Percentiles rank a stretch among this genome's conserved stretches.
These are phyloP conservation scores for Diarsia rubi DNA, from an alignment of 2,888 invertebrate genomes.

Conservation along the genomic window DNA sequence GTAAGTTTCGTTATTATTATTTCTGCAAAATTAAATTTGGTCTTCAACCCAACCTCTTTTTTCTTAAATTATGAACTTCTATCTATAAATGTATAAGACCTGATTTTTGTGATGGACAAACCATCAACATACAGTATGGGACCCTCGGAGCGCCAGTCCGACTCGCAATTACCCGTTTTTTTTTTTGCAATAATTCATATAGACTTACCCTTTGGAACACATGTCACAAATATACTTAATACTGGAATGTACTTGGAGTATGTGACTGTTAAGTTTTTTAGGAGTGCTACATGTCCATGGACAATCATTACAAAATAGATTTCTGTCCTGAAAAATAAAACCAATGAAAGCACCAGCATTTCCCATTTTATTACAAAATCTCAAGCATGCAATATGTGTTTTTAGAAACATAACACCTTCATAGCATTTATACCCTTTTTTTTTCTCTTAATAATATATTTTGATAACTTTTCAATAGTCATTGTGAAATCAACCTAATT, in stretches of 20 bases:
- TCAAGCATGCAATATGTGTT: neutral
- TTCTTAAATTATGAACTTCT: neutral
- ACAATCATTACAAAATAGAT: slow-evolving; percentile 74
- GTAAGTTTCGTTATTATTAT: neutral
- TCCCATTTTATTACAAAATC: neutral
- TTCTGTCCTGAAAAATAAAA: slow-evolving; percentile 69
- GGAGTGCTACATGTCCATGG: slow-evolving; percentile 64
- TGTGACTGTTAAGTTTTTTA: slow-evolving; percentile 70
- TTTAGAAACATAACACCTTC: neutral
- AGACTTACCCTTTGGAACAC: slow-evolving; percentile 79
- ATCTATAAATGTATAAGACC: too few relatives aligned
- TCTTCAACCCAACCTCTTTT: neutral
- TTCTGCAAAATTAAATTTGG: neutral
- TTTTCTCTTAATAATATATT: neutral
- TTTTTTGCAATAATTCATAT: neutral
- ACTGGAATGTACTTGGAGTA: slow-evolving; percentile 64
- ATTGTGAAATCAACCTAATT: neutral
- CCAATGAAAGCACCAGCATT: neutral
- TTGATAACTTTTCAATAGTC: neutral
- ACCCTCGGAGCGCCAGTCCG: neutral
- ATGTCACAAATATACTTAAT: slow-evolving; percentile 74
- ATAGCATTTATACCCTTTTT: too few relatives aligned
- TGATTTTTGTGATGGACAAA: neutral
- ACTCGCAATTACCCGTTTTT: neutral
- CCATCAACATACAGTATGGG: neutral